Evolutionary conservation across 2,888 invertebrate genomes (phyloP), one percentile per base, ranked within the genome.

Genomic region (Pyrocoelia pectoralis): DNA sequence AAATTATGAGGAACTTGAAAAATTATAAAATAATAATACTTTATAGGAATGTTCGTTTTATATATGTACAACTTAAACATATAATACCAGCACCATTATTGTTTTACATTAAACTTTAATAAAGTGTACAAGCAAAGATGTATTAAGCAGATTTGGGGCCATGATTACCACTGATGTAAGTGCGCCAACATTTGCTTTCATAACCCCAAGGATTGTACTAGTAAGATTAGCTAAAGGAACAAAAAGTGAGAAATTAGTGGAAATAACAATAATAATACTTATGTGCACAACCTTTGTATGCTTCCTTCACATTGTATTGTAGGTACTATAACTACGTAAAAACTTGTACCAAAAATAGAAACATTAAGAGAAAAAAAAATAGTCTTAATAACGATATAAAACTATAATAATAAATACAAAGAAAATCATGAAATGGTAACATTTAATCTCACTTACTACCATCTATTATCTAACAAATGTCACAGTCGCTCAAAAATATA

Each of bases 1-100:
- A 46, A 17, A 46, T 10, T 46, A 58, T 51, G 61, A 73, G 73
- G 73, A 74, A 72, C 72, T 73, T 70, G 56, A 70, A 67, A 56
- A 63, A 71, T 68, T 70, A 70, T 73, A 71, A 76, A 76, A 76
- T 81, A 82, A 77, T 82, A 82, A 82, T 82, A 81, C 81, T 81
- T 80, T 69, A 70, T 80, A 81, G 80, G 81, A 81, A 81, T 81
- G 81, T 81, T 80, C 73, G 75, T 63, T 76, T 73, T 59, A 70
- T 69, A 55, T 77, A 80, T 79, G 69, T 79, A 81, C 80, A 80
- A 78, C 78, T 76, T 79, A 80, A n/a, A 75, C 71, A 74, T 72
- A 49, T 62, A 71, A 71, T 72, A 72, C 79, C 79, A 80, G 79
- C 80, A 80, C 79, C 80, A 78, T 76, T 63, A 61, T 52, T 62